Evolutionary conservation across 2,113 vertebrate genomes (phyloP), one percentile per base, ranked within the genome.

Genomic region (human): DNA sequence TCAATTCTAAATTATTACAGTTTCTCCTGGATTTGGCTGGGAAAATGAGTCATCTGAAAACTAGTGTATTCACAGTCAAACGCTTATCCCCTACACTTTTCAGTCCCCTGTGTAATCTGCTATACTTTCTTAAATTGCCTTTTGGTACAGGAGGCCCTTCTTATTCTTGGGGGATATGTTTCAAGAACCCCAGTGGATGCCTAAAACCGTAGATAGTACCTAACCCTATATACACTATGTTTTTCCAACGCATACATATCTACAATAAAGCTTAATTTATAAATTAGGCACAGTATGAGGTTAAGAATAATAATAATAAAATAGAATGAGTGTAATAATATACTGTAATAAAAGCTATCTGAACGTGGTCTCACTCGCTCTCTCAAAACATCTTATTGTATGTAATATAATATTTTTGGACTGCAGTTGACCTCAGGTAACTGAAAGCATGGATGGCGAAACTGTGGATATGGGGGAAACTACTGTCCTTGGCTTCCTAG

Each of bases 1-100:
- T 92, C 93, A 88, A 22, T 94, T 92, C 68, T 83, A 70, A 97
- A 83, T 87, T 78, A 94, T 85, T 70, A 72, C 4, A 32, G 14
- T 25, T 75, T 91, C 80, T 96, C 76, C 76, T n/a, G 4, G 61
- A 90, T 64, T 92, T 64, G 61, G 61, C 84, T 40, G 35, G 57
- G 30, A 93, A 96, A 16, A 93, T 87, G n/a, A 72, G 35, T 92
- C 81, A 94, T 82, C 64, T 43, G 81, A 93, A 86, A 97, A 78
- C 72, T 40, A 72, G 52, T 57, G 38, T 59, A 45, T 73, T 93
- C 50, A 81, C 50, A 87, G 38, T 73, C 64, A 81, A 78, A 38
- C 35, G 23, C 57, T 79, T 64, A 43, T 12, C 61, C 40, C 8
- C 25, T 17, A 25, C 3, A 10, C 64, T 11, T 23, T 68, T 16